Conservation (phyloP, 1,140 invertebrate genomes). For the Monochamus saltuarius region DNA sequence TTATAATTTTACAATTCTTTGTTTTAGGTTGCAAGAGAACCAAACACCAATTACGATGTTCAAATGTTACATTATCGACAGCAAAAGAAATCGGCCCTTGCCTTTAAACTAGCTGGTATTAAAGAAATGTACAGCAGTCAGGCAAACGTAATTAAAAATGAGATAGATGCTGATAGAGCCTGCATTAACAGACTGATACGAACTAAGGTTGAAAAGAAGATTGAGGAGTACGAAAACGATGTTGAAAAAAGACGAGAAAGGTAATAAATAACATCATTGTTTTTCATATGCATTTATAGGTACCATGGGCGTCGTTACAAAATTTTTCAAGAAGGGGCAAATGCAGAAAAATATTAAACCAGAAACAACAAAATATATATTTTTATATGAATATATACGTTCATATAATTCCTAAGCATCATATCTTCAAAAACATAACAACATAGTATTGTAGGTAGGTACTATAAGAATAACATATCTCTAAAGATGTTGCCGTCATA, state of each 20-base stretch:
- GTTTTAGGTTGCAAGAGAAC: conserved; percentile 17
- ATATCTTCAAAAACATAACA: too few relatives aligned
- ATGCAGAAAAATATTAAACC: too few relatives aligned
- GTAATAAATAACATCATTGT: conserved; percentile 20
- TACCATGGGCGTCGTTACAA: too few relatives aligned
- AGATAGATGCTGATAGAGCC: conserved; percentile 31
- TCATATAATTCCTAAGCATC: too few relatives aligned
- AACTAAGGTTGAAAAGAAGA: conserved; percentile 33
- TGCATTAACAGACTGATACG: conserved; percentile 29
- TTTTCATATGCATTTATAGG: too few relatives aligned
- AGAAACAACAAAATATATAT: too few relatives aligned
- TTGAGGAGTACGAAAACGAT: conserved; percentile 39
- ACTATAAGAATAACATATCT: too few relatives aligned
- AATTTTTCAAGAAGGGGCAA: too few relatives aligned
- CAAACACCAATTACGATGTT: conserved; percentile 18
- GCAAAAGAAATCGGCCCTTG: background rate
- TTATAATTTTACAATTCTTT: too few relatives aligned
- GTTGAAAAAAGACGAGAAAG: conserved; percentile 41
- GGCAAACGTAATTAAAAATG: conserved; percentile 26
- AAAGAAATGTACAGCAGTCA: conserved; percentile 22
- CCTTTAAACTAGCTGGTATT: background rate
- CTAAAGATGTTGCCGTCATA: too few relatives aligned
- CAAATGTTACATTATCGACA: background rate
- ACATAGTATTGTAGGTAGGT: too few relatives aligned
- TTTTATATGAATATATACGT: too few relatives aligned